Percentiles rank a stretch among this genome's conserved stretches.
These are phyloP conservation scores for Dermolepida albohirtum DNA, from an alignment of 2,888 invertebrate genomes.

Conservation along the genomic window DNA sequence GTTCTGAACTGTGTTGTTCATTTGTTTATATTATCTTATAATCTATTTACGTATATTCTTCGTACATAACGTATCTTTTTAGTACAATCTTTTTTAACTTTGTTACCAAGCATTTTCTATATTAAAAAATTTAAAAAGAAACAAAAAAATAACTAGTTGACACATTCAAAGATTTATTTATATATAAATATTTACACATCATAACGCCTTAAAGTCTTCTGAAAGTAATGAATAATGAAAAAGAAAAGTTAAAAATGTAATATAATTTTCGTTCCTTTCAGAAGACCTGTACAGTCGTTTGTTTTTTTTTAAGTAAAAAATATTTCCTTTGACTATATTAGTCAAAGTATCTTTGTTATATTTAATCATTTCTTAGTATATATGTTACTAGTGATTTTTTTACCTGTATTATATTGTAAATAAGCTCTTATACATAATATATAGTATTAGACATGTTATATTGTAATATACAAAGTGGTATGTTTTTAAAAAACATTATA, in stretches of 20 bases:
- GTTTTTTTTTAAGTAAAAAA: conserved; percentile 27
- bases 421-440: conserved; percentile 51
- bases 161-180: conserved; percentile 49
- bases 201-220: conserved; percentile 1
- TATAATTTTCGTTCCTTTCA: conserved; percentile 45
- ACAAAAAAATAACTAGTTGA: conserved; percentile 43
- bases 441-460: conserved; percentile 49
- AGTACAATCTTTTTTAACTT: conserved; percentile 63
- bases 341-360: conserved; percentile 56
- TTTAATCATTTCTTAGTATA: conserved; percentile 51
- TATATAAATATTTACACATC: conserved; percentile 31
- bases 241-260: conserved; percentile 6
- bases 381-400: conserved; percentile 59
- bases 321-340: conserved; percentile 58
- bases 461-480: conserved; percentile 58
- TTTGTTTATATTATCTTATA: conserved; percentile 48
- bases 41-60: conserved; percentile 51
- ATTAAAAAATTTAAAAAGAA: conserved; percentile 25
- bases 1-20: conserved; percentile 53
- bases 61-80: conserved; percentile 51
- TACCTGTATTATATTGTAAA: conserved; percentile 62
- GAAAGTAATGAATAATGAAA: conserved; percentile 7
- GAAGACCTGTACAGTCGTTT: conserved; percentile 12
- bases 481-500: conserved; percentile 60
- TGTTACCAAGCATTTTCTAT: conserved; percentile 61